phyloP scores from a whole-genome alignment of 1,140 invertebrate genomes.

The Polypedilum pembai region DNA sequence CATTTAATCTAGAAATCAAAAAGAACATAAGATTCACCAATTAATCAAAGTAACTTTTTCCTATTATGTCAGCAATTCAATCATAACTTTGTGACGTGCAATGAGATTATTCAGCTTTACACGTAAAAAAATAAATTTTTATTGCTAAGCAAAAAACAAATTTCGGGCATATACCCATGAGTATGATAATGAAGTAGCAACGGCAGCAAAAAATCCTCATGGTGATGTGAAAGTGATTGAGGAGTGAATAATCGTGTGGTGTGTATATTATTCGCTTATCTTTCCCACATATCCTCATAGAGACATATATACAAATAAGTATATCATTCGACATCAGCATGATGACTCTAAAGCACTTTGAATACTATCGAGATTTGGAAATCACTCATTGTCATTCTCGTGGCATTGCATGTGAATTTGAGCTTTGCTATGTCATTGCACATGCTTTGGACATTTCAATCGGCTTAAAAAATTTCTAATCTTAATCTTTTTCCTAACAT shows the following conservation, averaged over 20 bases:
- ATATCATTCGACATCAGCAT: neutral
- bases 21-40: too few relatives aligned
- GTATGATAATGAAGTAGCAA: neutral
- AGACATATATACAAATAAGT: neutral
- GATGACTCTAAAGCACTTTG: neutral
- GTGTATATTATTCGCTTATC: neutral
- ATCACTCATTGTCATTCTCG: neutral
- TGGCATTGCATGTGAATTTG: neutral
- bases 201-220: neutral
- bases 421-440: neutral
- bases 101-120: neutral
- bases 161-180: neutral
- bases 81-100: neutral
- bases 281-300: neutral
- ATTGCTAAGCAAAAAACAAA: neutral
- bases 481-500: neutral
- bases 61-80: neutral
- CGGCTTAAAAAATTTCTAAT: neutral
- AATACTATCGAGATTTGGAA: slow-evolving; percentile 5
- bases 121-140: neutral
- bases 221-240: neutral
- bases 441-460: slow-evolving; percentile 16
- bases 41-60: neutral
- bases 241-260: neutral
- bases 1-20: too few relatives aligned